Base-by-base conservation (phyloP, 1,140 invertebrate genomes). In the Paralvinella palmiformis region DNA sequence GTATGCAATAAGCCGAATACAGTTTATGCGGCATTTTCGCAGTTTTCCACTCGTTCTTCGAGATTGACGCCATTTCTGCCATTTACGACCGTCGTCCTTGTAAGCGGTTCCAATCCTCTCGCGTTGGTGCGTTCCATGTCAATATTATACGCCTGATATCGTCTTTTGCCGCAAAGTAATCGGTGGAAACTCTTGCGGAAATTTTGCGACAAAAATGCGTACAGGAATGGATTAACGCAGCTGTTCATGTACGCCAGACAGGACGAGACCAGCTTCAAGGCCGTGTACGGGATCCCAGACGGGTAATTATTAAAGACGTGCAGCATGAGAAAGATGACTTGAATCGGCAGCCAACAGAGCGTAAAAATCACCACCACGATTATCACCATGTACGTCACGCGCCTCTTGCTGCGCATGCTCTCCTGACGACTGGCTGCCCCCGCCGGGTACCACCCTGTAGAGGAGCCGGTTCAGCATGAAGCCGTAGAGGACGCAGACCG, bases 311-410 rank as follows among this genome's bases (percentile, higher is more conserved):
- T 33, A 10, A 83, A 84, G 65, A 75, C 75, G 62, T 73, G 66
- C 58, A 78, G 79, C 48, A 78, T 50, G 55, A 82, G 75, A 60
- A 83, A 78, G 73, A 85, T 77, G 10, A 85, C 75, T 84, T 96
- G 94, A 73, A 97, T 91, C 1, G 94, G 94, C 70, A 90, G 88
- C 95, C 95, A 98, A 81, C 94, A 96, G 36, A 95, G 83, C 10
- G 94, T 94, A 78, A 97, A 97, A 33, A 94, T 93, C 24, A 92
- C 87, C 0, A 97, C 92, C 17, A 98, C 93, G 24, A 94, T 89
- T 37, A 96, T 85, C 6, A 98, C 92, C 87, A 98, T 90, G 65
- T 91, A 84, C 0, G 94, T 97, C 1, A 96, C 94, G 22, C 64
- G 59, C 77, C 89, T 89, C 79, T 94, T 93, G 32, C 91, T 91